Evolutionary conservation across 2,888 invertebrate genomes (phyloP).

Genomic region (Xanthia togata): DNA sequence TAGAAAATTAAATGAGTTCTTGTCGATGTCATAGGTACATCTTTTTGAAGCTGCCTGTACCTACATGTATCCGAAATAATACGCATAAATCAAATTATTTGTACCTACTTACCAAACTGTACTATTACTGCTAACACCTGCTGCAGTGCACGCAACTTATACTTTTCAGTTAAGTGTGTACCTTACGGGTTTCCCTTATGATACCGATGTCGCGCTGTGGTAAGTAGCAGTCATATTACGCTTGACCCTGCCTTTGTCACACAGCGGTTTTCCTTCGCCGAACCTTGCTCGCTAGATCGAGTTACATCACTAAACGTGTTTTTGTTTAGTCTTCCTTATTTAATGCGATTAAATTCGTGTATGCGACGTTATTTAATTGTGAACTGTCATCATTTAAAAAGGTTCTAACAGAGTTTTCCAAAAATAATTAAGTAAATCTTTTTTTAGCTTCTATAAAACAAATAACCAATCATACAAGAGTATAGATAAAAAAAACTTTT

Average conservation of each 20-base stretch:
- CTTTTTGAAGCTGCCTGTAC: too few species aligned
- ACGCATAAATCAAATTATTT: not conserved
- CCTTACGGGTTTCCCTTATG: constrained; percentile 25
- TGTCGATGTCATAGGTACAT: too few species aligned
- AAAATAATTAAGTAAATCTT: not conserved
- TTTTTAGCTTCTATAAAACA: not conserved
- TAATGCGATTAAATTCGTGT: constrained; percentile 27
- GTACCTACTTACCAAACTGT: not conserved
- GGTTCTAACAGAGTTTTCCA: not conserved
- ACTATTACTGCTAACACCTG: not conserved
- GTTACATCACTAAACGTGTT: constrained; percentile 63
- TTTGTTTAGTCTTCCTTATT: constrained; percentile 54
- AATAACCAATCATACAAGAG: too few species aligned
- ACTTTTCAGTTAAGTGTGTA: constrained; percentile 4
- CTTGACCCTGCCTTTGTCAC: constrained; percentile 63
- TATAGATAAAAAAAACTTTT: not conserved
- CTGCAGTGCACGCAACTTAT: constrained; percentile 1
- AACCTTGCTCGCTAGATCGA: constrained; percentile 57
- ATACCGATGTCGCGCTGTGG: constrained; percentile 37
- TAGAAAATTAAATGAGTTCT: too few species aligned
- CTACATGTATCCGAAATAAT: too few species aligned
- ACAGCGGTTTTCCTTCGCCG: constrained; percentile 61
- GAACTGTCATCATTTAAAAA: not conserved
- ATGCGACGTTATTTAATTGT: constrained; percentile 2
- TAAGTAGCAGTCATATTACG: constrained; percentile 55